phyloP scores from a whole-genome alignment of 2,888 invertebrate species.

The Malthinus flaveolus region DNA sequence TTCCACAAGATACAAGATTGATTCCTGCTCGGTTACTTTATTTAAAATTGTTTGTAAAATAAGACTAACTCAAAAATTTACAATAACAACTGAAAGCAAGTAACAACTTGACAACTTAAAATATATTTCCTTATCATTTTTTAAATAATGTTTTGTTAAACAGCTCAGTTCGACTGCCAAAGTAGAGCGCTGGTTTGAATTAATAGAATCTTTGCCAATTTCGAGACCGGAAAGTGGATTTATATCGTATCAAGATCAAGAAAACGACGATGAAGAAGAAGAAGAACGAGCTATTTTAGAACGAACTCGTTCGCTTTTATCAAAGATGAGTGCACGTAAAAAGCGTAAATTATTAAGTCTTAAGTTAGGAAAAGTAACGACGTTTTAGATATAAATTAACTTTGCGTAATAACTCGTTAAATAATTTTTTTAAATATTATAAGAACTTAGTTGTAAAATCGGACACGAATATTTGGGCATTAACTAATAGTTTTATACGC shows the following conservation, averaged over 20 bases:
- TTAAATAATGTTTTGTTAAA: conserved; percentile 4
- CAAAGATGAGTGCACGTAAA: conserved; percentile 71
- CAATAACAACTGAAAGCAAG: background rate
- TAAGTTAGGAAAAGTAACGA: conserved; percentile 72
- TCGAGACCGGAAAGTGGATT: conserved; percentile 80
- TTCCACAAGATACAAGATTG: conserved; percentile 2
- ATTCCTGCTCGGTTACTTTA: background rate
- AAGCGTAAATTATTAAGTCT: conserved; percentile 69
- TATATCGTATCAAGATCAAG: conserved; percentile 67
- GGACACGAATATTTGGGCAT: too few relatives aligned
- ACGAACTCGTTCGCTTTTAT: conserved; percentile 67
- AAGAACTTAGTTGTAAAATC: too few relatives aligned
- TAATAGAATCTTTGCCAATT: conserved; percentile 65
- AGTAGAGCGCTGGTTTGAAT: conserved; percentile 81
- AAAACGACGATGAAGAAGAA: conserved; percentile 55
- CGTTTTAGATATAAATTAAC: conserved; percentile 52
- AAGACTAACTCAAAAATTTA: background rate
- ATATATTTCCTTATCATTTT: background rate
- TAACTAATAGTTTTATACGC: too few relatives aligned
- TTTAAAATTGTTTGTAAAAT: background rate
- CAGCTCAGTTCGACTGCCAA: conserved; percentile 77
- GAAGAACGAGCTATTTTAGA: conserved; percentile 67
- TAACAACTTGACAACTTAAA: background rate
- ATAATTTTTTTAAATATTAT: too few relatives aligned
- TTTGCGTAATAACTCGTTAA: too few relatives aligned